Evolutionary conservation across 92 coral and sea anemone species (phyloP), one percentile per base, ranked within the genome.

Genomic region (Zoanthus sansibaricus): DNA sequence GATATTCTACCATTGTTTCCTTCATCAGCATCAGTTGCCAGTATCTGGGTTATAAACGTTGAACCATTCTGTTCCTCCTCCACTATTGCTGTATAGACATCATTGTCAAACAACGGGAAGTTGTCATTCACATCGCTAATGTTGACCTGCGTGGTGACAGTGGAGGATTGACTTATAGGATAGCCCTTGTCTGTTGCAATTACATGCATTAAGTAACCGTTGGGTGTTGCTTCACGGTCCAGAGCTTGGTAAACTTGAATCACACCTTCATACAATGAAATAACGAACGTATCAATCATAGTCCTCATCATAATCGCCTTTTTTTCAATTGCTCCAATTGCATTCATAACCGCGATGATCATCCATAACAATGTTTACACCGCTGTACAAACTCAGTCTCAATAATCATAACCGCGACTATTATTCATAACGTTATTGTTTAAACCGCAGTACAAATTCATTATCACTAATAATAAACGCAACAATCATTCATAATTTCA

Each of bases 71-170:
- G 37, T 58, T 58, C 75, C 71, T 91, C 94, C 46, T 68, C 8
- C 21, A 91, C 76, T 68, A 62, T 80, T 33, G 44, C 87, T 51
- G 45, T n/a, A 86, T 88, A 88, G 54, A 76, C 55, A 10, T 69
- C 68, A 15, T 76, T 61, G 8, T 61, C 87, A 82, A 94, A 94
- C 64, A 69, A 47, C 6, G 98, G 98, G 12, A 68, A 76, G 72
- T 94, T 94, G 75, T 94, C 98, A 86, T 94, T 94, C n/a, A 92
- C 77, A 87, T 94, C 98, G 66, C 86, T 92, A 20, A 94, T 89
- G 51, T 88, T 90, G 84, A 94, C 77, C 77, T 79, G 67, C 47
- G 52, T 79, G 9, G 86, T 87, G 64, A 83, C 90, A 31, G 66
- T 37, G 64, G 91, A 83, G 59, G 94, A 83, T 74, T 47, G 89